Evolutionary conservation across 53 echinoderm and acorn worm genomes (phyloP).

Genomic region (Arbacia lixula): DNA sequence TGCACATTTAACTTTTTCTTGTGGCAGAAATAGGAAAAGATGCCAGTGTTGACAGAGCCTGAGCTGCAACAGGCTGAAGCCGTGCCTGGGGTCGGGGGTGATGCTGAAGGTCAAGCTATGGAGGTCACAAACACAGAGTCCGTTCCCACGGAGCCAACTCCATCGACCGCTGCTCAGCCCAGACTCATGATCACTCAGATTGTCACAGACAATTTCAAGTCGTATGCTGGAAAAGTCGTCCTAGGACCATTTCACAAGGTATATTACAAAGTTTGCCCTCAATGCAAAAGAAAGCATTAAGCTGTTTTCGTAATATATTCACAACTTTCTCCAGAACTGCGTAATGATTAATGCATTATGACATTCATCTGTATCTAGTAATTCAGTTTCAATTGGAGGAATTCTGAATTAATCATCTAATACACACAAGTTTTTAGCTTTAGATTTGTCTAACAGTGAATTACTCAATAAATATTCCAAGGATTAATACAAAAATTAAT

Average conservation of each 20-base stretch:
- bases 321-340: no score
- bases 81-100: not conserved
- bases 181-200: slow-evolving; percentile 96
- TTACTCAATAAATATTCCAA: no score
- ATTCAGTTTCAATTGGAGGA: no score
- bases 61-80: not conserved
- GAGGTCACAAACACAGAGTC: slow-evolving; percentile 20
- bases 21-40: not conserved
- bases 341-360: no score
- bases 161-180: slow-evolving; percentile 58
- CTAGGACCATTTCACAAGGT: slow-evolving; percentile 98
- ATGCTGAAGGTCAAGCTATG: not conserved
- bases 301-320: no score
- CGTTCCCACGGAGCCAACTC: slow-evolving; percentile 11
- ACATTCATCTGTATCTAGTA: no score
- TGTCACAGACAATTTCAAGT: slow-evolving; percentile 96
- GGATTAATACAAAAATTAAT: no score
- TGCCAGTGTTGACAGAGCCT: slow-evolving; percentile 16
- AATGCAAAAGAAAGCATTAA: no score
- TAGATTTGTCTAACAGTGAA: no score
- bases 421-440: no score
- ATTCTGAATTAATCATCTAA: no score
- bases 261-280: not conserved
- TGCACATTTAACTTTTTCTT: no score
- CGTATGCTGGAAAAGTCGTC: slow-evolving; percentile 89